Percentiles rank a stretch among this genome's conserved stretches.
Evolutionary conservation across 2,797 vertebrate genomes (phyloP).

Genomic region (Rhodeus uyekii): DNA sequence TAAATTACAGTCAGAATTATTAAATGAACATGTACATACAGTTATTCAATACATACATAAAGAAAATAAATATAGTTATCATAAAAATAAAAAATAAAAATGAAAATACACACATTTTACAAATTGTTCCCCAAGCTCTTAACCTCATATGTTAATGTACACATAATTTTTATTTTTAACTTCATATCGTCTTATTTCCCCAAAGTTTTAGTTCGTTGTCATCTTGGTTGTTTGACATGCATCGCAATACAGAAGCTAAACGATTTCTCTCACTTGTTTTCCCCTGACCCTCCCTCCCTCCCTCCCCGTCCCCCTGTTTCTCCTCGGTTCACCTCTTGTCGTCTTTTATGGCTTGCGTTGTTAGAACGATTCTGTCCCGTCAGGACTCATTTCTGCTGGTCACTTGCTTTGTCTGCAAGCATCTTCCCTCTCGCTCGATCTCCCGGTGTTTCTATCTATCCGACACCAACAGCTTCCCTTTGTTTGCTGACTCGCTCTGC

Average conservation of each 20-base stretch:
- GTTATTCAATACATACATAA: conserved; percentile 83
- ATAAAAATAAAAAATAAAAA: conserved; percentile 84
- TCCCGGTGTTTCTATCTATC: conserved; percentile 27
- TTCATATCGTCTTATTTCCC: conserved; percentile 74
- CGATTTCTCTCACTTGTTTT: conserved; percentile 64
- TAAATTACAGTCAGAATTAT: conserved; percentile 77
- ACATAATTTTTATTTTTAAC: conserved; percentile 71
- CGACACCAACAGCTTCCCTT: conserved; percentile 27
- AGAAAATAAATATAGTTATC: conserved; percentile 81
- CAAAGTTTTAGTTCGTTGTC: conserved; percentile 72
- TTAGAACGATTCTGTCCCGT: conserved; percentile 66
- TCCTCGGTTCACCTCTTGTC: conserved; percentile 64
- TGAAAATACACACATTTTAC: conserved; percentile 86
- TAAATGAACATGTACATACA: conserved; percentile 80
- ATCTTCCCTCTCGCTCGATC: conserved; percentile 49
- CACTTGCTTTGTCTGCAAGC: conserved; percentile 53
- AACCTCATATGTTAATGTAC: conserved; percentile 73
- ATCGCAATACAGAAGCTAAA: conserved; percentile 81
- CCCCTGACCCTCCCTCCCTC: conserved; percentile 52
- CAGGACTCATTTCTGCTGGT: conserved; percentile 49
- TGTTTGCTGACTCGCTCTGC: neutral
- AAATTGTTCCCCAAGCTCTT: conserved; percentile 78
- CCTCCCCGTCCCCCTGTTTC: conserved; percentile 46
- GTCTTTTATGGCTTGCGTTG: conserved; percentile 79
- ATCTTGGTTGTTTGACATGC: conserved; percentile 79